A percentile compares a stretch with the other conserved stretches of the same genome.
Conservation (phyloP, 2,888 invertebrate species). For the Macrosiphum euphorbiae region DNA sequence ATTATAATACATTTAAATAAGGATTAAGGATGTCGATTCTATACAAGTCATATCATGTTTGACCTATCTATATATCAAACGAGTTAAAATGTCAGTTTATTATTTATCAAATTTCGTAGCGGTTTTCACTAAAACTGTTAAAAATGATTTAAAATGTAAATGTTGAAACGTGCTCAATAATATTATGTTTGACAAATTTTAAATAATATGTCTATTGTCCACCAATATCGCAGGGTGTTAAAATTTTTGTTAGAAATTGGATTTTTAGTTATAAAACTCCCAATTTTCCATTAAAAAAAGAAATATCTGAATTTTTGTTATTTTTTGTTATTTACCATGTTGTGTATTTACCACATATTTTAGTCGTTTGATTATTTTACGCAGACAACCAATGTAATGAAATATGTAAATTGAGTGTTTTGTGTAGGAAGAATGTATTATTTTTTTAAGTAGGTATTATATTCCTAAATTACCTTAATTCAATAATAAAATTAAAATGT, state of each 20-base stretch:
- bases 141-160: background rate
- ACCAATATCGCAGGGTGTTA: background rate
- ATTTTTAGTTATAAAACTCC: background rate
- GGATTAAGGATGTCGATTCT: background rate
- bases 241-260: background rate
- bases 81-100: background rate
- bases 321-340: background rate
- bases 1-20: conserved; percentile 4
- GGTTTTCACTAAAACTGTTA: background rate
- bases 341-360: background rate
- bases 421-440: background rate
- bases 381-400: background rate
- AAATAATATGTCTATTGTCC: background rate
- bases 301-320: background rate
- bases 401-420: background rate
- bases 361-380: background rate
- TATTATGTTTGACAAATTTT: background rate
- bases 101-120: too few relatives aligned
- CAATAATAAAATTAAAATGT: background rate
- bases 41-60: background rate
- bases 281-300: background rate
- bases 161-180: background rate
- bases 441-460: background rate
- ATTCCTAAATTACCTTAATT: background rate
- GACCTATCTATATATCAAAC: background rate